phyloP scores from a whole-genome alignment of 2,888 invertebrate genomes.

The Nephrotoma flavescens region DNA sequence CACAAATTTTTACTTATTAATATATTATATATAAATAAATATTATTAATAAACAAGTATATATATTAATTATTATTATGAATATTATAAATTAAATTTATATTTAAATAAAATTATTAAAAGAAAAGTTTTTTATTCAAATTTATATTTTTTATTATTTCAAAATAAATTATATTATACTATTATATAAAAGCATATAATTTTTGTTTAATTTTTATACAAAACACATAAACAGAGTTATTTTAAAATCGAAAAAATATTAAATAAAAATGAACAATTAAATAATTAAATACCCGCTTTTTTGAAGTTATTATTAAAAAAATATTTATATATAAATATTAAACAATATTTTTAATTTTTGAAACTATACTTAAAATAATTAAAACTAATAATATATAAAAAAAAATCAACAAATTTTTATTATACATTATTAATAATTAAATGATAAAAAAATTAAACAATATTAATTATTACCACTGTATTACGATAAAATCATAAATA shows the following conservation, averaged over 20 bases:
- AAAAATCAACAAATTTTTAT: not conserved
- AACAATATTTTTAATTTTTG: not conserved
- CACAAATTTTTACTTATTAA: conserved; percentile 10
- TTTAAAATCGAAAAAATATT: not conserved
- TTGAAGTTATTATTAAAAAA: not conserved
- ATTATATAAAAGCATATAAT: not conserved
- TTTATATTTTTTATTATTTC: not conserved
- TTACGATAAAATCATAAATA: not conserved
- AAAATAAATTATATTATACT: not conserved
- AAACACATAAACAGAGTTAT: not conserved
- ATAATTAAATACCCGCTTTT: not conserved
- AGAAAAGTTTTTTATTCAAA: conserved; percentile 20
- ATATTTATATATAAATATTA: not conserved
- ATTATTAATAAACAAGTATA: conserved; percentile 13
- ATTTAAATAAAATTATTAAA: conserved; percentile 12
- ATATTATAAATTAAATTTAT: conserved; percentile 24
- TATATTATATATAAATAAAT: conserved; percentile 1
- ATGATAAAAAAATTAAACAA: not conserved
- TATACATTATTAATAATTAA: not conserved
- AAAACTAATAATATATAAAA: conserved; percentile 3
- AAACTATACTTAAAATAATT: conserved; percentile 2
- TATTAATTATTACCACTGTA: not conserved
- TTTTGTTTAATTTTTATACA: not conserved
- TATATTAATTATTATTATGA: conserved; percentile 29
- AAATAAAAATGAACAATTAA: not conserved